phyloP scores from a whole-genome alignment of 2,888 invertebrate species.

The Cremastinae sp. region DNA sequence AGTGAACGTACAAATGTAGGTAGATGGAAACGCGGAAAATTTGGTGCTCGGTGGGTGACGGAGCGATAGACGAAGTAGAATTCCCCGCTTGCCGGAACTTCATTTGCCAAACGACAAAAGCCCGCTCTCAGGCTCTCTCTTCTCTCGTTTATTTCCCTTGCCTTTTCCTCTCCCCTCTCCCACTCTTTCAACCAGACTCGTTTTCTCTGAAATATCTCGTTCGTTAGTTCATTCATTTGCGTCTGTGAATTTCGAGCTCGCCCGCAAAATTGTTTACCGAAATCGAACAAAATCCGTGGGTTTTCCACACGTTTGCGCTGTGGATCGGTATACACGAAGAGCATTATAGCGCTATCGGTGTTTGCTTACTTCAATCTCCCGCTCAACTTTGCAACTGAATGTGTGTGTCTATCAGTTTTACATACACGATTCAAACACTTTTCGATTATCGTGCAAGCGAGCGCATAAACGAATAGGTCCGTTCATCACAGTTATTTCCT shows the following conservation, averaged over 20 bases:
- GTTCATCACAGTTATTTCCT: background rate
- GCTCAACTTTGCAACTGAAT: constrained; percentile 8
- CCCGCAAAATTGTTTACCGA: constrained; percentile 50
- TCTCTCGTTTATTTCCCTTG: too few relatives aligned
- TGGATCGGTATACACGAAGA: background rate
- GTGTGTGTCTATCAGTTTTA: constrained; percentile 19
- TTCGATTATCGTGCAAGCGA: constrained; percentile 29
- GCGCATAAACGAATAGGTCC: background rate
- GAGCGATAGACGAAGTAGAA: constrained; percentile 51
- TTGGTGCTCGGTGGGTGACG: constrained; percentile 56
- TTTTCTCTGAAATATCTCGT: constrained; percentile 38
- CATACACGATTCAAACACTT: constrained; percentile 32
- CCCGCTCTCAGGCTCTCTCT: too few relatives aligned
- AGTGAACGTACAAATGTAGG: too few relatives aligned
- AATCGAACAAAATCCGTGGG: constrained; percentile 33
- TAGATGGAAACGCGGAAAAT: constrained; percentile 54
- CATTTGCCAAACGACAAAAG: constrained; percentile 61
- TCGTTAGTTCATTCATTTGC: constrained; percentile 55
- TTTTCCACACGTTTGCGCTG: background rate
- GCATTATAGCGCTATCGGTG: too few relatives aligned
- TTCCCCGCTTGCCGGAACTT: constrained; percentile 55
- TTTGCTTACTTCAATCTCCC: constrained; percentile 35
- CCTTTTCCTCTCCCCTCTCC: too few relatives aligned
- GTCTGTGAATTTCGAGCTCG: constrained; percentile 42
- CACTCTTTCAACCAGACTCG: constrained; percentile 22